Base-by-base conservation (phyloP, 2,888 invertebrate species). In the Lithosia quadra region DNA sequence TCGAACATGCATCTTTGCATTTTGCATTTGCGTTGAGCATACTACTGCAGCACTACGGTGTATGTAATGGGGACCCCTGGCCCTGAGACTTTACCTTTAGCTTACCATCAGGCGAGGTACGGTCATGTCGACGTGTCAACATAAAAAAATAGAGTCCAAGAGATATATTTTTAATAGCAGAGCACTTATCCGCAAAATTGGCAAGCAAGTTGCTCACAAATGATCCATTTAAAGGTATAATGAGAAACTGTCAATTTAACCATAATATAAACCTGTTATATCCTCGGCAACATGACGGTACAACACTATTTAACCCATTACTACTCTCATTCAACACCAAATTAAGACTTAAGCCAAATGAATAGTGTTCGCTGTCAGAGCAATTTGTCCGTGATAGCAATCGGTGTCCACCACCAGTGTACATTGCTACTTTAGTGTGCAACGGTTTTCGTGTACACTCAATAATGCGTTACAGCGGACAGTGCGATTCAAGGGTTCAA, bases 401-500 rank as follows among this genome's bases (percentile, higher is more conserved):
- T 66, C 62, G 13, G 53, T 63, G 63, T 69, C n/a, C 21, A 21
- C 63, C 53, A 43, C 39, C 33, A 9, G 9, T 28, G 57, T 69
- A 57, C 13, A 49, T 62, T 11, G 24, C 7, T 28, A 62, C 10
- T 39, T 10, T 4, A 28, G n/a, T 34, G 15, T 62, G 13, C 55
- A 62, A 49, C 21, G 15, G 70, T 70, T 28, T 71, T 33, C 10
- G 53, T 70, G 36, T 53, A 64, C 64, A 61, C 59, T 69, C 55
- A 72, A 72, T 63, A 69, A 68, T 62, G 55, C 28, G 71, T 73
- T 64, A 70, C 65, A 67, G 58, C 67, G 69, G 71, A 61, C 72
- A 56, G 60, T 56, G 39, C 68, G 58, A 74, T 68, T 69, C 55
- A 62, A 72, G 63, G 63, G 69, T 68, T 74, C 67, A 75, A 77